phyloP scores from a whole-genome alignment of 2,888 invertebrate genomes.

The Thymelicus acteon region DNA sequence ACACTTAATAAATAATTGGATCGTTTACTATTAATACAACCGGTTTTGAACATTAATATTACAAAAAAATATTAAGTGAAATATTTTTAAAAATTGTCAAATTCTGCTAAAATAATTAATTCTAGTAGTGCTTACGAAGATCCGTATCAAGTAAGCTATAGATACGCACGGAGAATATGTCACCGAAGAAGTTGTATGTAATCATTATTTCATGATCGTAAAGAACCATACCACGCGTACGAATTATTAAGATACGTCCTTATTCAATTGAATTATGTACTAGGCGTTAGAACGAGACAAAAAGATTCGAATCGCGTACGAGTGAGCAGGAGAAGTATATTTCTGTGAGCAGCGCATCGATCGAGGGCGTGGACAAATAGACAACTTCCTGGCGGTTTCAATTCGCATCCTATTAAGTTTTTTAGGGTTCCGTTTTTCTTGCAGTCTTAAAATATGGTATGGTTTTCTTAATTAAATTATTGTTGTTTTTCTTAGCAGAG shows the following conservation, averaged over 20 bases:
- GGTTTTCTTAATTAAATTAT: conserved; percentile 13
- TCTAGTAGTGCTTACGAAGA: no score
- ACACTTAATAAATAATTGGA: no score
- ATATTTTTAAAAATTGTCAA: no score
- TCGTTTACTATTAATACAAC: no score
- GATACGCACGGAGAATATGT: neutral
- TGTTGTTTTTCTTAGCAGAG: neutral
- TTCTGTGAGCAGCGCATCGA: conserved; percentile 49
- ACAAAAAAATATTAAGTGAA: no score
- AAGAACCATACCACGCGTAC: conserved; percentile 21
- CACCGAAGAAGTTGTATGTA: neutral
- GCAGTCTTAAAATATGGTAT: neutral
- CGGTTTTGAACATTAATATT: no score
- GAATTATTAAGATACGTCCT: conserved; percentile 18
- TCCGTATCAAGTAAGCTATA: no score
- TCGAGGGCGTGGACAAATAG: conserved; percentile 76
- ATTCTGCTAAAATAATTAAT: no score
- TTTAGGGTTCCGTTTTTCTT: conserved; percentile 48
- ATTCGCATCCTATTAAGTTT: conserved; percentile 63
- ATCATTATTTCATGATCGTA: conserved; percentile 21
- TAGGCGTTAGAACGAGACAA: conserved; percentile 46
- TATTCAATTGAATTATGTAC: conserved; percentile 19
- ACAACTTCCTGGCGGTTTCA: conserved; percentile 61
- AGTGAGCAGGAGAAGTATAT: conserved; percentile 54
- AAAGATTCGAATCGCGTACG: conserved; percentile 35